Evolutionary conservation across 2,888 invertebrate species (phyloP).

Genomic region (Lasioglossum vierecki): DNA sequence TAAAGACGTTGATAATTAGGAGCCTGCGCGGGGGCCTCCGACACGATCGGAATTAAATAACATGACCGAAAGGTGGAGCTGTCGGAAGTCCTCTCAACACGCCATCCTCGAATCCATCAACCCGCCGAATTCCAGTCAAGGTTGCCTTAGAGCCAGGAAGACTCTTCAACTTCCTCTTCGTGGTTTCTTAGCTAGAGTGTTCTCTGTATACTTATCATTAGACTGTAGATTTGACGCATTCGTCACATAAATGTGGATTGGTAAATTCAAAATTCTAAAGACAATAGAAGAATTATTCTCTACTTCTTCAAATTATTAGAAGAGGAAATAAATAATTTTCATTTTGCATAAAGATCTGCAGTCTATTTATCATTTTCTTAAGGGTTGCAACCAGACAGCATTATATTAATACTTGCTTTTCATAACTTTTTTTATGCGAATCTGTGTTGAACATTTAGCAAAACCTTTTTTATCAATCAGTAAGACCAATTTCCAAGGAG

Average conservation of each 20-base stretch:
- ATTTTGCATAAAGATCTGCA: too few species aligned
- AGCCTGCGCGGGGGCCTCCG: slow-evolving; percentile 48
- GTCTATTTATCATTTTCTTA: background rate
- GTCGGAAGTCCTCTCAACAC: slow-evolving; percentile 65
- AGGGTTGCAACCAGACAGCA: background rate
- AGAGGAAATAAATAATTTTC: too few species aligned
- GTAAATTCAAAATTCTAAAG: background rate
- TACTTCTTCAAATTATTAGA: too few species aligned
- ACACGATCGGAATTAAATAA: slow-evolving; percentile 70
- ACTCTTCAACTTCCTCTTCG: background rate
- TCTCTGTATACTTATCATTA: too few species aligned
- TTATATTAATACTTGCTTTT: too few species aligned
- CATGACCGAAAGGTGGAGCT: slow-evolving; percentile 62
- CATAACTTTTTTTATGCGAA: too few species aligned
- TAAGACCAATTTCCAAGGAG: background rate
- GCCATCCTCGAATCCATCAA: slow-evolving; percentile 78
- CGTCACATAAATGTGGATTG: background rate
- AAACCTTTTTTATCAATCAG: too few species aligned
- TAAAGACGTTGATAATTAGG: slow-evolving; percentile 14
- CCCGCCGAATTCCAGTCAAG: slow-evolving; percentile 73
- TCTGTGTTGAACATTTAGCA: too few species aligned
- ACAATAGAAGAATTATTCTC: background rate
- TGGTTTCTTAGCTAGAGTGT: background rate
- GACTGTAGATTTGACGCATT: background rate
- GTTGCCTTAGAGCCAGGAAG: slow-evolving; percentile 57